A percentile compares a stretch with the other conserved stretches of the same genome.
Conservation (phyloP, 2,797 vertebrate species). For the Staurois parvus region DNA sequence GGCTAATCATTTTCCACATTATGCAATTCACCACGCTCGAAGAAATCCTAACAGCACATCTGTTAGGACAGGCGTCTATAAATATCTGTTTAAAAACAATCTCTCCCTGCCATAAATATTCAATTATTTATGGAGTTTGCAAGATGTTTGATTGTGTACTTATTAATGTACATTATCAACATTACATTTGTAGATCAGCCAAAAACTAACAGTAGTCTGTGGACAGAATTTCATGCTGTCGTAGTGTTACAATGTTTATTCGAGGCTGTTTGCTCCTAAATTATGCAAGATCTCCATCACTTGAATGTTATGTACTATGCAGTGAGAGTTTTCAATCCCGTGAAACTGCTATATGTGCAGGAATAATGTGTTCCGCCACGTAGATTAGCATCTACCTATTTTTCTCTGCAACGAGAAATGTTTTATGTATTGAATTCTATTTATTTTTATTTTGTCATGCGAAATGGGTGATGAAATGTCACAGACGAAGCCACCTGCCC, state of each 20-base stretch:
- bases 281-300: slow-evolving; percentile 24
- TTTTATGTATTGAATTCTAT: slow-evolving; percentile 50
- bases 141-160: background rate
- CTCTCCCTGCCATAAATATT: background rate
- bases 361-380: background rate
- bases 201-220: background rate
- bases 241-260: background rate
- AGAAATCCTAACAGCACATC: slow-evolving; percentile 14
- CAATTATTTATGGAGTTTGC: slow-evolving; percentile 4
- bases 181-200: background rate
- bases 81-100: slow-evolving; percentile 6
- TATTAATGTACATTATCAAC: background rate
- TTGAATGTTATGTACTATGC: slow-evolving; percentile 23
- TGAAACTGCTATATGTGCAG: slow-evolving; percentile 4
- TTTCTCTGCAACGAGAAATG: slow-evolving; percentile 40
- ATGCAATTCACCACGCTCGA: background rate
- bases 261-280: background rate
- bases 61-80: slow-evolving; percentile 12
- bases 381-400: slow-evolving; percentile 41
- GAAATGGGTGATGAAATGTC: slow-evolving; percentile 36
- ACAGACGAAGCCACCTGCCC: slow-evolving; percentile 24
- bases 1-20: slow-evolving; percentile 21
- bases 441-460: slow-evolving; percentile 45
- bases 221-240: background rate
- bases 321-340: slow-evolving; percentile 21